Evolutionary conservation across 1,140 invertebrate genomes (phyloP), one percentile per base, ranked within the genome.

Genomic region (Teleopsis dalmanni): DNA sequence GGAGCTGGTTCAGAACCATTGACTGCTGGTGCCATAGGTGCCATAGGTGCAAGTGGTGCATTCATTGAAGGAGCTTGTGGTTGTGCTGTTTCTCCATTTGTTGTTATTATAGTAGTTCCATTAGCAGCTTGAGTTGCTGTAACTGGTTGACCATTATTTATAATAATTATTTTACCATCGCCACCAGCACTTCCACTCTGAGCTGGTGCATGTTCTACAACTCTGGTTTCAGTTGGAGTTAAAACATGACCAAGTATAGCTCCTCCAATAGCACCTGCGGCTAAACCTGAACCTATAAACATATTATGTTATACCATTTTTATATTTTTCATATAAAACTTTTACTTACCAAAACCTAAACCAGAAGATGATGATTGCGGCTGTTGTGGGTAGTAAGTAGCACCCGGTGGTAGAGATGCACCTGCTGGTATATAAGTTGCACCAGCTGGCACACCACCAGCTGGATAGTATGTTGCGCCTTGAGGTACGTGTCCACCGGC

Each of bases 21-120:
- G n/a, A 37, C 38, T 9, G 11, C 45, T 18, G 35, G 25, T 16
- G 58, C 53, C 1, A 59, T 46, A 23, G 56, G 41, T 61, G 56
- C 44, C 54, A 40, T 54, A 45, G 52, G 59, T 33, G 46, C 56
- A 35, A 41, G 40, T 26, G 52, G 52, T 56, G 38, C 55, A 19
- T 63, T 65, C 47, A 78, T 77, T 59, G 78, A 51, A 43, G 52
- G 62, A 43, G 54, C 61, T 26, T 58, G 55, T 13, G 59, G 37
- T 23, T 57, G 56, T n/a, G 59, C 52, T 29, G 51, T 50, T 37
- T 40, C 47, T 18, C 29, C 36, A 14, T 33, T 38, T 16, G 35
- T 44, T 14, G 62, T 67, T 19, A 68, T 55, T n/a, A 66, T 54
- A 1, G 65, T 65, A n/a, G 57, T 61, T 40, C 65, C 59, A 51